Conservation (phyloP, 1,140 invertebrate species). For the Maniola jurtina region DNA sequence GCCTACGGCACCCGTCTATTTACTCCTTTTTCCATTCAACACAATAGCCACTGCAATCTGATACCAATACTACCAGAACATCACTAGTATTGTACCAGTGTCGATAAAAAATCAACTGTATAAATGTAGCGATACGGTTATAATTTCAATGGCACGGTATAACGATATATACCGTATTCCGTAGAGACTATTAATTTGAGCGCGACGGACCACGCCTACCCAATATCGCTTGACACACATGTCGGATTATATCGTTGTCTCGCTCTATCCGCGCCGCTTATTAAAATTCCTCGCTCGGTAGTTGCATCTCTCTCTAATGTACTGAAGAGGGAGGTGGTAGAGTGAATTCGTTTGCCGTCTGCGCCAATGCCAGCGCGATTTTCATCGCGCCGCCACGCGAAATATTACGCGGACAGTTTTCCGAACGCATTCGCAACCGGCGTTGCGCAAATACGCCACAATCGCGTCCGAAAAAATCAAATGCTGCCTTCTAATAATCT, state of each 20-base stretch:
- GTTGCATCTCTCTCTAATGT: conserved; percentile 61
- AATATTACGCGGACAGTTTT: conserved; percentile 58
- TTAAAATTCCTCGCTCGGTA: conserved; percentile 74
- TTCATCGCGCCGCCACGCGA: conserved; percentile 71
- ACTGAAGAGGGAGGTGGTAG: conserved; percentile 54
- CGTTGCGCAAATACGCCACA: no score
- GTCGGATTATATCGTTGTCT: conserved; percentile 63
- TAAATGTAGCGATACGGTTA: conserved; percentile 8
- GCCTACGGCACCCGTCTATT: conserved; percentile 71
- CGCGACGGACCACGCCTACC: conserved; percentile 72
- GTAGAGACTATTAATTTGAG: conserved; percentile 72
- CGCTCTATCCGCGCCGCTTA: conserved; percentile 71
- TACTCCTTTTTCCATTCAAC: conserved; percentile 79
- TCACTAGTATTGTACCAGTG: conserved; percentile 35
- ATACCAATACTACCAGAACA: conserved; percentile 46
- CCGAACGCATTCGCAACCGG: conserved; percentile 46
- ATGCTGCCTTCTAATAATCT: background rate
- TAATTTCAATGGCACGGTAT: conserved; percentile 14
- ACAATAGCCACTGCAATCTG: conserved; percentile 74
- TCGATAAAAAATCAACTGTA: conserved; percentile 38
- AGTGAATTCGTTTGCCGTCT: conserved; percentile 44
- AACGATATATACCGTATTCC: conserved; percentile 67
- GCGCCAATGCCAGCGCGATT: conserved; percentile 71
- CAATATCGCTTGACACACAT: conserved; percentile 72
- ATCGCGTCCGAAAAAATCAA: no score